Percentiles rank a stretch among this genome's conserved stretches.
Evolutionary conservation across 2,113 vertebrate genomes (phyloP).

Genomic region (Sphaerodactylus townsendi): DNA sequence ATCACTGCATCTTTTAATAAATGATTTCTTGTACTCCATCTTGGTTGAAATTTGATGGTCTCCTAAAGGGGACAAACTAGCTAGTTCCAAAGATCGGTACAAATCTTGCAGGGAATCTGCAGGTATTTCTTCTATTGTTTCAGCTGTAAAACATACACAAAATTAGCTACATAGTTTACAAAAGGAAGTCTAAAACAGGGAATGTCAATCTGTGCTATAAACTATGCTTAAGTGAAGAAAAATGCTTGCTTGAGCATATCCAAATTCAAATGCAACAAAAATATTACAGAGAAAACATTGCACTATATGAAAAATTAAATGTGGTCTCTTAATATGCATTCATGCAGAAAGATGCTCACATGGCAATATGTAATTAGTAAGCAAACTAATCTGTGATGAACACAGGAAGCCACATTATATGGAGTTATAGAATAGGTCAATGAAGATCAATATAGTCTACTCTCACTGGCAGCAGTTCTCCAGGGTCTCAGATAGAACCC

Average conservation of each 20-base stretch:
- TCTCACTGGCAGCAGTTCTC: no score
- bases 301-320: not conserved
- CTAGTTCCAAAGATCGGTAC: conserved; percentile 91
- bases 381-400: not conserved
- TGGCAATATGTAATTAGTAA: not conserved
- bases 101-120: conserved; percentile 92
- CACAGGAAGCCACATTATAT: not conserved
- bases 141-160: conserved; percentile 63
- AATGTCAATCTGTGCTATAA: not conserved
- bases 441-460: no score
- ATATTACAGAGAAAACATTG: not conserved
- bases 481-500: no score
- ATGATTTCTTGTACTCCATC: conserved; percentile 92
- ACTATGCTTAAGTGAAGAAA: not conserved
- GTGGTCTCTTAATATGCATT: not conserved
- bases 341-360: not conserved
- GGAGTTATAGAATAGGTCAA: no score
- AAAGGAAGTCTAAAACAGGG: not conserved
- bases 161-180: conserved; percentile 17
- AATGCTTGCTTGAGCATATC: not conserved
- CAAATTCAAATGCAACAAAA: not conserved
- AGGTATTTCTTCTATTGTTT: conserved; percentile 81
- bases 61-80: conserved; percentile 91
- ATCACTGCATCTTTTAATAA: conserved; percentile 90
- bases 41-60: conserved; percentile 86